Conservation (phyloP, 2,113 vertebrate species). For the Bombycilla garrulus region DNA sequence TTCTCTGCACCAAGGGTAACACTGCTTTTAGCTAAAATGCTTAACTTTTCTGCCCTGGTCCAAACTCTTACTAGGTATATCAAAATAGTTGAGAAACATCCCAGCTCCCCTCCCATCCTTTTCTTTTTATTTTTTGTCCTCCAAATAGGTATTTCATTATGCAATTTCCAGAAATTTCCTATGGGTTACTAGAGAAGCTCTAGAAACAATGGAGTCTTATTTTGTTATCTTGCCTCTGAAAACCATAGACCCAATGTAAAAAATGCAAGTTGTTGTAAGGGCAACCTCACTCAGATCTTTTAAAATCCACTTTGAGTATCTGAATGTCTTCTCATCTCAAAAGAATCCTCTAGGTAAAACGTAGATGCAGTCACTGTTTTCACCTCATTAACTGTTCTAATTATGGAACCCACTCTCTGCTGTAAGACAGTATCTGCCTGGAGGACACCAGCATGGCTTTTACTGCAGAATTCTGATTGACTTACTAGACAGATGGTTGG, state of each 20-base stretch:
- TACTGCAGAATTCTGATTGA: background rate
- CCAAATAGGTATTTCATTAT: background rate
- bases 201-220: background rate
- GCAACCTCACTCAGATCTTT: background rate
- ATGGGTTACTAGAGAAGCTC: background rate
- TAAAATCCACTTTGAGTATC: background rate
- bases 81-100: background rate
- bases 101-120: background rate
- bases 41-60: background rate
- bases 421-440: background rate
- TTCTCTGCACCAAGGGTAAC: background rate
- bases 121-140: background rate
- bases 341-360: background rate
- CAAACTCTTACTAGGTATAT: background rate
- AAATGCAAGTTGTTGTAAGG: background rate
- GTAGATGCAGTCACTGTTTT: background rate
- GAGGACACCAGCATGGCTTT: background rate
- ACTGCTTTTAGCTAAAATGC: background rate
- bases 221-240: background rate
- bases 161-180: background rate
- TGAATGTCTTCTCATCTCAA: background rate
- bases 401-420: background rate
- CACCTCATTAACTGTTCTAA: background rate
- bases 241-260: background rate
- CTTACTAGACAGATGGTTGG: conserved; percentile 88